Conservation (phyloP, 2,888 invertebrate species). For the Oscheius onirici region DNA sequence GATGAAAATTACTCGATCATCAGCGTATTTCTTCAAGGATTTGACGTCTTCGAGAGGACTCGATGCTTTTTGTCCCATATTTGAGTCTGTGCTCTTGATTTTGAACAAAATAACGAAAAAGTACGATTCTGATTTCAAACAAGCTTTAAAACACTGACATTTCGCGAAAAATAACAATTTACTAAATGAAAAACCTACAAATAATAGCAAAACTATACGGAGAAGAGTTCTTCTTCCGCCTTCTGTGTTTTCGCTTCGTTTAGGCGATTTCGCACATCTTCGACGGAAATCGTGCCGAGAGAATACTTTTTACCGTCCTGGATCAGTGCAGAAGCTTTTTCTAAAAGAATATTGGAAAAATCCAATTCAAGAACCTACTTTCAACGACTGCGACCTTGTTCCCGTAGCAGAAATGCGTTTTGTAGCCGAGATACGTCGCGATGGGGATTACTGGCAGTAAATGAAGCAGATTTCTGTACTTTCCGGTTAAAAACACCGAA, state of each 20-base stretch:
- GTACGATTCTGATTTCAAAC: not conserved
- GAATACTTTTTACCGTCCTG: constrained; percentile 41
- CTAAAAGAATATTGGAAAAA: constrained; percentile 26
- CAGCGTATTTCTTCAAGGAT: constrained; percentile 12
- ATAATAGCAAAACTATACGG: constrained; percentile 10
- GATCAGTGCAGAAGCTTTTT: constrained; percentile 34
- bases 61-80: constrained; percentile 35
- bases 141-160: not conserved
- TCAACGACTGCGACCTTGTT: constrained; percentile 37
- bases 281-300: constrained; percentile 38
- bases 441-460: constrained; percentile 54
- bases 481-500: not conserved
- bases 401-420: constrained; percentile 55
- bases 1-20: constrained; percentile 11
- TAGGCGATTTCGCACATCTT: constrained; percentile 41
- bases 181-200: not conserved
- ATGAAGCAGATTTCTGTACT: constrained; percentile 49
- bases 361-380: not conserved
- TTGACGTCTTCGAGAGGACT: not conserved
- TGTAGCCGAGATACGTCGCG: constrained; percentile 55
- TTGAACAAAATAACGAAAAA: not conserved
- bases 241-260: constrained; percentile 16
- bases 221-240: constrained; percentile 16
- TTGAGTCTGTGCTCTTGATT: too few species aligned
- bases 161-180: not conserved